phyloP scores from a whole-genome alignment of 2,888 invertebrate genomes.

The Baronia brevicornis region DNA sequence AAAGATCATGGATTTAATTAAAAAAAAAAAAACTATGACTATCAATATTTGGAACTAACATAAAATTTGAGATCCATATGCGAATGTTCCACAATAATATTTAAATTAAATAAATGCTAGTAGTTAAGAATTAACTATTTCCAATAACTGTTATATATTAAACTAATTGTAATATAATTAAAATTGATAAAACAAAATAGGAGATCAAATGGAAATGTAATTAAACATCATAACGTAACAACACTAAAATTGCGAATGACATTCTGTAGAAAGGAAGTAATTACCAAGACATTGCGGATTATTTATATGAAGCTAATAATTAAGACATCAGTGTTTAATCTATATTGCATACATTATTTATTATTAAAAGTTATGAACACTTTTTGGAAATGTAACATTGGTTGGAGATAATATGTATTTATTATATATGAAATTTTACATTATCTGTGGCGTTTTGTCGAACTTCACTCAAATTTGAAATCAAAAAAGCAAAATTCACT shows the following conservation, averaged over 20 bases:
- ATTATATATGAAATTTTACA: too few species aligned
- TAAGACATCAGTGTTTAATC: neutral
- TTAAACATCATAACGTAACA: slow-evolving; percentile 65
- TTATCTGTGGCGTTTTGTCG: slow-evolving; percentile 57
- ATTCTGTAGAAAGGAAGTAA: too few species aligned
- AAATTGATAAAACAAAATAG: slow-evolving; percentile 60
- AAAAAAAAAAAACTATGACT: slow-evolving; percentile 52
- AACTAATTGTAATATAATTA: slow-evolving; percentile 48
- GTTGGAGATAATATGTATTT: neutral
- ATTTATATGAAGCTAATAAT: neutral
- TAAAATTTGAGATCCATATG: slow-evolving; percentile 63
- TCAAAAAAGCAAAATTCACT: slow-evolving; percentile 50
- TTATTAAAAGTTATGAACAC: too few species aligned
- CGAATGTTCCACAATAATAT: slow-evolving; percentile 32
- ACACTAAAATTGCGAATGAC: slow-evolving; percentile 34
- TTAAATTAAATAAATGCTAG: slow-evolving; percentile 37
- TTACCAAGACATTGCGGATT: slow-evolving; percentile 9
- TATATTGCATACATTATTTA: too few species aligned
- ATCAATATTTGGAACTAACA: slow-evolving; percentile 69
- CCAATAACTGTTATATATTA: slow-evolving; percentile 54
- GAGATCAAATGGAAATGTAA: slow-evolving; percentile 70
- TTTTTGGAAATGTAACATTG: too few species aligned
- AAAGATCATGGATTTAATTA: slow-evolving; percentile 38
- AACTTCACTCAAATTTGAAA: slow-evolving; percentile 67
- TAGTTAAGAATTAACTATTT: slow-evolving; percentile 22